A percentile compares a stretch with the other conserved stretches of the same genome.
Conservation (phyloP, 1,140 invertebrate species). For the Euwallacea fornicatus region DNA sequence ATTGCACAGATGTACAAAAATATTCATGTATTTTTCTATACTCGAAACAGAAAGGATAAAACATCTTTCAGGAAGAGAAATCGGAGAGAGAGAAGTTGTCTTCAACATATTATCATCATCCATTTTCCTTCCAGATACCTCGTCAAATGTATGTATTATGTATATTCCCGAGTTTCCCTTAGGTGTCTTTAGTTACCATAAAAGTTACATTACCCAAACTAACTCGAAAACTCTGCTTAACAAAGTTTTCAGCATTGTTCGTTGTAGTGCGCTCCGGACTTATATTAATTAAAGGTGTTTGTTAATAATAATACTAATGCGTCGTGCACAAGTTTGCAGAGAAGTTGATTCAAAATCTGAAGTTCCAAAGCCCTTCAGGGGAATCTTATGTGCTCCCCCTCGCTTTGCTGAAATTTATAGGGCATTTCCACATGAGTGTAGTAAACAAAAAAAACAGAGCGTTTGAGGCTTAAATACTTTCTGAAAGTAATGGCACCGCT, state of each 20-base stretch:
- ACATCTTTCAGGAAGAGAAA: too few relatives aligned
- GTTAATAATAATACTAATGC: slow-evolving; percentile 3
- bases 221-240: not conserved
- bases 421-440: slow-evolving; percentile 21
- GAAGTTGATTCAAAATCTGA: not conserved
- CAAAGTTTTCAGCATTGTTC: slow-evolving; percentile 5
- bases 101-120: too few relatives aligned
- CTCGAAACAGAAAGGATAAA: too few relatives aligned
- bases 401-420: slow-evolving; percentile 19
- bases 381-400: too few relatives aligned
- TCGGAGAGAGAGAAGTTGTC: too few relatives aligned
- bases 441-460: slow-evolving; percentile 34
- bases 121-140: too few relatives aligned
- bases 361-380: not conserved
- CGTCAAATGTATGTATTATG: not conserved
- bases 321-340: not conserved
- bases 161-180: not conserved
- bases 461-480: slow-evolving; percentile 33
- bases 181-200: slow-evolving; percentile 5
- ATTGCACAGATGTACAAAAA: too few relatives aligned
- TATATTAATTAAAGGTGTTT: not conserved
- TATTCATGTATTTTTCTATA: too few relatives aligned
- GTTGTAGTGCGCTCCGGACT: not conserved
- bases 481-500: slow-evolving; percentile 29
- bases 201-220: slow-evolving; percentile 4